Conservation (phyloP, 2,113 vertebrate species). For the Amia ocellicauda region DNA sequence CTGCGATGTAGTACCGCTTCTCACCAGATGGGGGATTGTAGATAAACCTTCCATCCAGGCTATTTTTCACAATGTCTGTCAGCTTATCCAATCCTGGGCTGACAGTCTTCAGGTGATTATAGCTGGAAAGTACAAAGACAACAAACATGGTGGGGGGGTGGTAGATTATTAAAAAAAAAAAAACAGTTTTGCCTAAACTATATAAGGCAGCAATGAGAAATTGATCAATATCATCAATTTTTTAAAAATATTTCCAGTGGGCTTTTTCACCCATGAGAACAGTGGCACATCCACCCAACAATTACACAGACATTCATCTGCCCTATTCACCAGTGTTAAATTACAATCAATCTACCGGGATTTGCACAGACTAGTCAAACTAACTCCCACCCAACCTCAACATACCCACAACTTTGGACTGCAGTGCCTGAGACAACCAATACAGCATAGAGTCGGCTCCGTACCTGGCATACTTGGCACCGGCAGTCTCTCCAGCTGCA, state of each 20-base stretch:
- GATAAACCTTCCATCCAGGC: conserved; percentile 72
- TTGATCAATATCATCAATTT: conserved; percentile 57
- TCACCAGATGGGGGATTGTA: conserved; percentile 64
- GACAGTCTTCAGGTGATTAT: conserved; percentile 74
- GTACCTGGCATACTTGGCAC: conserved; percentile 76
- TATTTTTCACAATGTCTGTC: conserved; percentile 79
- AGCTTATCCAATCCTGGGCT: conserved; percentile 80
- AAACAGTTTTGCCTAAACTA: conserved; percentile 86
- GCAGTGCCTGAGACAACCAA: too few relatives aligned
- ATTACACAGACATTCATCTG: too few relatives aligned
- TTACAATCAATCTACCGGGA: too few relatives aligned
- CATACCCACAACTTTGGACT: too few relatives aligned
- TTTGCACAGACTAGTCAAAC: too few relatives aligned
- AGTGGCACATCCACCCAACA: conserved; percentile 91
- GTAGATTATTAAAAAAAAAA: too few relatives aligned
- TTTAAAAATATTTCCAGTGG: conserved; percentile 74
- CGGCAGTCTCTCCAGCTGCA: conserved; percentile 48
- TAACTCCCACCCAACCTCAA: too few relatives aligned
- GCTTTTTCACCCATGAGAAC: conserved; percentile 89
- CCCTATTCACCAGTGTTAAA: too few relatives aligned
- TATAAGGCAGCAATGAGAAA: conserved; percentile 64
- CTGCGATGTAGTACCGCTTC: conserved; percentile 69
- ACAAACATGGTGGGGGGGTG: too few relatives aligned
- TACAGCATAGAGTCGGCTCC: neutral
- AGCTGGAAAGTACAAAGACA: conserved; percentile 67